Base-by-base conservation (phyloP, 2,113 vertebrate genomes). In the Pelmatolapia mariae region DNA sequence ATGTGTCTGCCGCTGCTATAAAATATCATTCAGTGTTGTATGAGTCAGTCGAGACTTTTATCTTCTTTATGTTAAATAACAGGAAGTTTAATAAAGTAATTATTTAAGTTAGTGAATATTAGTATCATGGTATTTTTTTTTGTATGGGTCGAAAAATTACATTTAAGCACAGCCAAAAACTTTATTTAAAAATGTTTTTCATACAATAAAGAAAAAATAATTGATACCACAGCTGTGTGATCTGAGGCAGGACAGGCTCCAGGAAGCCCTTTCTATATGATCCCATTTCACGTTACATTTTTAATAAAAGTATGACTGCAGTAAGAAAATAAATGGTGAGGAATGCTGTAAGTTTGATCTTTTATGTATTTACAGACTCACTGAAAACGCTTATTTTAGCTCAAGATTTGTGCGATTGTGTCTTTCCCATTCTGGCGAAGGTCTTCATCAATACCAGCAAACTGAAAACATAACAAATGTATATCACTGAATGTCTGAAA, bases 361-460 rank as follows among this genome's bases (percentile, higher is more conserved):
- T 33, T 5, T 66, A 61, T 18, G 18, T 81, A 52, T 66, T 36
- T 8, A 15, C 16, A 80, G 10, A 26, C 40, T 82, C 6, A 59
- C 4, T 36, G 19, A 80, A 66, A 84, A 16, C 0, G 0, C 50
- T 24, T 22, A 3, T 18, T 38, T 16, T 4, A 16, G 52, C 50
- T 95, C 47, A 95, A 6, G 87, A 50, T 33, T 80, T 57, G 11
- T 84, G 87, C 36, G 86, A 61, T 83, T 92, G 96, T 7, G 5
- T 79, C 68, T 92, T 95, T 82, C 96, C 76, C 84, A 96, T 90
- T 82, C 93, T 95, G 45, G 96, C 1, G 57, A 97, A 95, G 91
- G 97, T 94, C 92, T 95, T 97, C 89, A 95, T 95, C 81, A 98
- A 84, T 97, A 98, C 97, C 93, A 99, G 92, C 82, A 97, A 91